Base-by-base conservation (phyloP, 92 coral and sea anemone genomes). In the Porites evermanni region DNA sequence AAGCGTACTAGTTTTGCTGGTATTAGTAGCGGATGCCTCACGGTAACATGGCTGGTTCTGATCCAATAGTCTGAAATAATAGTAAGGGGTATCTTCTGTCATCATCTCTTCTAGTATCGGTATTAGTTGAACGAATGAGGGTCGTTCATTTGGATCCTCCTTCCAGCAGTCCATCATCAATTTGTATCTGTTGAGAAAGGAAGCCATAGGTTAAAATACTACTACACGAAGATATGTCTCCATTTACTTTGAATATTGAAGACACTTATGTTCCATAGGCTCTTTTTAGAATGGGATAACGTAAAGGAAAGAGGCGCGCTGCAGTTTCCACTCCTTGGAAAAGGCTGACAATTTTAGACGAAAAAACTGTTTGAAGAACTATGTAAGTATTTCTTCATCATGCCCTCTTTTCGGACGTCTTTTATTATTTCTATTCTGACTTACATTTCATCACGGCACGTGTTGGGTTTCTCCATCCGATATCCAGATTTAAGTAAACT, bases 101-200 rank as follows among this genome's bases (percentile, higher is more conserved):
- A 79, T 79, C 73, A 79, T 79, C 38, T 64, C 61, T 50, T 79
- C 83, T 72, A 79, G 29, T 18, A 18, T 64, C 19, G 19, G 1
- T 32, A 64, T 52, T 8, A 79, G 38, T 21, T 79, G 16, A 11
- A n/a, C 72, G 16, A 79, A 79, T 79, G 83, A 38, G 3, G 83
- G 83, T 79, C 83, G 17, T 13, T 79, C 70, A 12, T 38, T 19
- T 14, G 83, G 83, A 64, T 79, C 83, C n/a, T 79, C 83, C 50
- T 79, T 50, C 83, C 83, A 79, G 14, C 83, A 79, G 12, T 79
- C 63, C 83, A 79, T 38, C 83, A 79, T 79, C 65, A 79, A 9
- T 59, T 38, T 53, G 72, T 79, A 79, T 50, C 83, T 79, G 38
- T 60, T 44, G 58, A 47, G 60, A 68, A 17, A 1, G 19, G 51